Evolutionary conservation across 2,113 vertebrate genomes (phyloP).

Genomic region (Mola mola): DNA sequence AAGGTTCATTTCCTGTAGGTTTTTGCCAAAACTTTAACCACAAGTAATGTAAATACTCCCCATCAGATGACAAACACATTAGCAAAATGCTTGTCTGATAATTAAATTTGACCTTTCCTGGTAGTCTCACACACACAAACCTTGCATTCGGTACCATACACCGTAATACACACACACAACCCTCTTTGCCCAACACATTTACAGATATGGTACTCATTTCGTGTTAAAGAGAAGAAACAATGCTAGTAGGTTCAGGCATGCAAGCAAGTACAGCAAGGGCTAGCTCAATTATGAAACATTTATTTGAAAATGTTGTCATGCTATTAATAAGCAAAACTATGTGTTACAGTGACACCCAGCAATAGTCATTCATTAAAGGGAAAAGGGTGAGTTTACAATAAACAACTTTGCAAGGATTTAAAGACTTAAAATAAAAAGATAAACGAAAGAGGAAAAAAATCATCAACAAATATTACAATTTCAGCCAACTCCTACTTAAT

Average conservation of each 20-base stretch:
- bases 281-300: conserved; percentile 16
- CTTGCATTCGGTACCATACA: conserved; percentile 5
- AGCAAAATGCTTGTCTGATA: conserved; percentile 42
- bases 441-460: no score
- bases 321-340: background rate
- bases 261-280: background rate
- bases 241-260: conserved; percentile 1
- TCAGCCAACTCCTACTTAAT: no score
- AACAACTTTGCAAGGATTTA: no score
- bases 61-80: conserved; percentile 28
- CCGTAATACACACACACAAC: background rate
- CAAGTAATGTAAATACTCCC: no score
- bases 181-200: no score
- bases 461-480: no score
- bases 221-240: no score
- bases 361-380: background rate
- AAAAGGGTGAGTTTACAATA: no score
- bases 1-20: no score
- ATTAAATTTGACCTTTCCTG: conserved; percentile 43
- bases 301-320: conserved; percentile 9
- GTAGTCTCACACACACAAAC: background rate
- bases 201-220: no score
- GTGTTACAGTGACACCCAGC: background rate
- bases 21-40: no score
- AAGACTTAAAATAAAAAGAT: no score